phyloP scores from a whole-genome alignment of 2,888 invertebrate genomes.

The Rhamnusium bicolor region DNA sequence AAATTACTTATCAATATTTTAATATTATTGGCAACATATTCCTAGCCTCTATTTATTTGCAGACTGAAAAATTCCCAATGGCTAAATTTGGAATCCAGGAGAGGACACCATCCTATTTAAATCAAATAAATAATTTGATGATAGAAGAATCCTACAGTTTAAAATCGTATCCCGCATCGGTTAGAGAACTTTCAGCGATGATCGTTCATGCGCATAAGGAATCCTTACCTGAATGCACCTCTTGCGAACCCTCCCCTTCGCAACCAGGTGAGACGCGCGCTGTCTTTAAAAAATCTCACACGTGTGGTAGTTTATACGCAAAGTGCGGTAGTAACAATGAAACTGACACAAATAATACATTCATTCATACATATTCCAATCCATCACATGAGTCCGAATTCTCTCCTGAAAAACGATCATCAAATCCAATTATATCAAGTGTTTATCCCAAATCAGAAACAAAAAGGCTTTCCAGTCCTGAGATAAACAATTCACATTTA shows the following conservation, averaged over 20 bases:
- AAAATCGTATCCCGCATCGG: constrained; percentile 58
- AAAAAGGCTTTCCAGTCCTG: constrained; percentile 62
- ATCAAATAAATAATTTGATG: constrained; percentile 53
- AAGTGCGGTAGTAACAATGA: constrained; percentile 68
- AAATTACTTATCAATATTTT: constrained; percentile 20
- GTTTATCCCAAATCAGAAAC: constrained; percentile 36
- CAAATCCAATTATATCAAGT: constrained; percentile 44
- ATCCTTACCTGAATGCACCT: constrained; percentile 43
- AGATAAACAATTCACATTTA: constrained; percentile 49
- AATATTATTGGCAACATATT: constrained; percentile 20
- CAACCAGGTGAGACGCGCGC: constrained; percentile 48
- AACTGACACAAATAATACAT: constrained; percentile 35
- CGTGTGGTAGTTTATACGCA: constrained; percentile 70
- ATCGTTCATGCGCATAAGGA: constrained; percentile 62
- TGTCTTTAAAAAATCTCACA: constrained; percentile 66
- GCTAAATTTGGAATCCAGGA: constrained; percentile 50
- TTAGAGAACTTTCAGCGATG: constrained; percentile 60
- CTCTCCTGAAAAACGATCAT: constrained; percentile 42
- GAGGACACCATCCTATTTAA: constrained; percentile 45
- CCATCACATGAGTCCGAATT: constrained; percentile 36
- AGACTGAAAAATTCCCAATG: constrained; percentile 49
- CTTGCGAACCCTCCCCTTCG: constrained; percentile 37
- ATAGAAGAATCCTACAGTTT: constrained; percentile 49
- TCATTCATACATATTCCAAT: constrained; percentile 36
- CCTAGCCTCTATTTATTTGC: constrained; percentile 25